These are phyloP conservation scores for Danio jaintianensis DNA, from an alignment of 2,797 vertebrate genomes.

Conservation along the genomic window DNA sequence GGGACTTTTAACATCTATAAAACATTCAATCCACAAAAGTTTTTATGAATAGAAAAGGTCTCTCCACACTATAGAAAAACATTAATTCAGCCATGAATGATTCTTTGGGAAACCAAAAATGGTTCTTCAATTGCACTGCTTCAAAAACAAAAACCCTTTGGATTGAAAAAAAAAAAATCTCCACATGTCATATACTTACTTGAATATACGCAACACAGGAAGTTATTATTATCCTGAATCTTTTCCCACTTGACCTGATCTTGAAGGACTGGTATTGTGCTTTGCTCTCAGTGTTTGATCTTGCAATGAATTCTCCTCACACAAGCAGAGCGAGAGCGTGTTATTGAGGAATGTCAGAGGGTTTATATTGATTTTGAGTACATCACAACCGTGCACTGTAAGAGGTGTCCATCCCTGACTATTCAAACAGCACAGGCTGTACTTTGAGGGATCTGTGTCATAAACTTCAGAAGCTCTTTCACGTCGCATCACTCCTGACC, in stretches of 20 bases:
- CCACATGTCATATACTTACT: neutral
- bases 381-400: neutral
- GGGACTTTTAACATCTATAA: too few relatives aligned
- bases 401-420: conserved; percentile 6
- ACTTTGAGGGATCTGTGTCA: conserved; percentile 34
- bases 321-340: conserved; percentile 6
- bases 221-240: conserved; percentile 20
- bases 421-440: neutral
- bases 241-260: conserved; percentile 68
- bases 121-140: too few relatives aligned
- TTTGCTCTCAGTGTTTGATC: conserved; percentile 63
- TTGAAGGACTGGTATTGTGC: conserved; percentile 66
- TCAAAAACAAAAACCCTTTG: too few relatives aligned
- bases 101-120: too few relatives aligned
- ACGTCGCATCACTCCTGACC: conserved; percentile 12
- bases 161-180: too few relatives aligned
- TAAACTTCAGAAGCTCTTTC: conserved; percentile 9
- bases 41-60: too few relatives aligned
- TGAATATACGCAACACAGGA: conserved; percentile 9
- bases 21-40: too few relatives aligned
- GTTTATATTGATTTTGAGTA: conserved; percentile 39
- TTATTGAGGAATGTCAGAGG: conserved; percentile 38
- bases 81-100: too few relatives aligned
- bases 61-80: too few relatives aligned
- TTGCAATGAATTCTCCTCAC: conserved; percentile 62